Evolutionary conservation across 1,140 invertebrate species (phyloP).

Genomic region (Hypothenemus hampei): DNA sequence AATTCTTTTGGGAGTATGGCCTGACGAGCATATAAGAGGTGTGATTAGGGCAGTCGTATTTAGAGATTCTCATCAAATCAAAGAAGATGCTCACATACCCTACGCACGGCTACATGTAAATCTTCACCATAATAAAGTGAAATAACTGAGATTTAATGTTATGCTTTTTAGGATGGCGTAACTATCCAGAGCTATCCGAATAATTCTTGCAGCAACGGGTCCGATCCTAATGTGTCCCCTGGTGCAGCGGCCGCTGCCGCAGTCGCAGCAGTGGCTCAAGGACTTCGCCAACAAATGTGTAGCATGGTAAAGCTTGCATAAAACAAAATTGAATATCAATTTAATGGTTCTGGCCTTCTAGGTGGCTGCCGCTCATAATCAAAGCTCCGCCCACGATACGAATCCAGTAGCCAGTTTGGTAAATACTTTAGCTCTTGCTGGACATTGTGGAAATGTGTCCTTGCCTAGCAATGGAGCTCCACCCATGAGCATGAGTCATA

Average conservation of each 20-base stretch:
- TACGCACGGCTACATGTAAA: conserved; percentile 50
- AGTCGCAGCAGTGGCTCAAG: conserved; percentile 66
- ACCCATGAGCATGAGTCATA: conserved; percentile 42
- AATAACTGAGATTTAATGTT: no score
- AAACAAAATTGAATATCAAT: not conserved
- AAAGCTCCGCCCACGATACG: conserved; percentile 51
- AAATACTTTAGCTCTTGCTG: conserved; percentile 41
- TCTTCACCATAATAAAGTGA: no score
- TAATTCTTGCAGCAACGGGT: conserved; percentile 51
- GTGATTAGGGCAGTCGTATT: conserved; percentile 89
- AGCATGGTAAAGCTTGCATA: conserved; percentile 52
- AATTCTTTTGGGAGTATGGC: conserved; percentile 85
- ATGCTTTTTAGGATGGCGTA: conserved; percentile 38
- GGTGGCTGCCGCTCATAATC: conserved; percentile 53
- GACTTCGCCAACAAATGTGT: conserved; percentile 66
- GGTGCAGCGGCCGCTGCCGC: conserved; percentile 63
- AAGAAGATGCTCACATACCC: conserved; percentile 62
- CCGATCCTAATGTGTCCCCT: conserved; percentile 60
- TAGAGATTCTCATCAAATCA: conserved; percentile 72
- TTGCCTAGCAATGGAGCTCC: conserved; percentile 43
- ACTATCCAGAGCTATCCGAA: conserved; percentile 41
- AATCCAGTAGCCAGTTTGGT: conserved; percentile 46
- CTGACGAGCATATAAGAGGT: conserved; percentile 84
- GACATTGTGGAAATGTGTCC: conserved; percentile 43
- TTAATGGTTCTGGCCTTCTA: not conserved